A percentile compares a stretch with the other conserved stretches of the same genome.
phyloP scores from a whole-genome alignment of 2,113 vertebrate species.

The Apistogramma diplotaenia region DNA sequence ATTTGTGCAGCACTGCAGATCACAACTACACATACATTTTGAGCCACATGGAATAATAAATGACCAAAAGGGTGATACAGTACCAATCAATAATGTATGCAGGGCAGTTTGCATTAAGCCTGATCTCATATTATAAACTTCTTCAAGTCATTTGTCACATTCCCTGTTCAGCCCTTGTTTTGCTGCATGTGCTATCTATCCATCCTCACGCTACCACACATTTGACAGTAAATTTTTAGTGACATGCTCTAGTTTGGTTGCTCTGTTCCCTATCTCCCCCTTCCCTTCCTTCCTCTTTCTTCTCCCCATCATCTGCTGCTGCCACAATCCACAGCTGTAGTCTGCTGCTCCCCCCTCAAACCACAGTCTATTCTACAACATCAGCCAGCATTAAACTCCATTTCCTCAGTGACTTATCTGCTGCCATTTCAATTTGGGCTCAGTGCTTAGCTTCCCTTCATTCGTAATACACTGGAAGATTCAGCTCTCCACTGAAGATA shows the following conservation, averaged over 20 bases:
- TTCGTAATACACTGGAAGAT: slow-evolving; percentile 45
- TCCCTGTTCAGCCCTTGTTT: background rate
- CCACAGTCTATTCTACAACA: slow-evolving; percentile 44
- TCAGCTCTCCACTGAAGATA: slow-evolving; percentile 37
- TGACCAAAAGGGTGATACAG: slow-evolving; percentile 1
- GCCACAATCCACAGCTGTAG: slow-evolving; percentile 24
- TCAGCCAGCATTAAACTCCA: slow-evolving; percentile 62
- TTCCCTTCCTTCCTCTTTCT: background rate
- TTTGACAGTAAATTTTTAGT: slow-evolving; percentile 8
- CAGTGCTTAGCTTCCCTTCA: slow-evolving; percentile 46
- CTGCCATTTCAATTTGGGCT: slow-evolving; percentile 69
- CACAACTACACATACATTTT: background rate
- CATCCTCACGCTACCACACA: background rate
- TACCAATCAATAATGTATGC: background rate
- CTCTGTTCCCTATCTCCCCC: background rate
- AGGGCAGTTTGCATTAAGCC: background rate
- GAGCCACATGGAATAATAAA: slow-evolving; percentile 7
- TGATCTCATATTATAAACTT: background rate
- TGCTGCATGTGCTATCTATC: background rate
- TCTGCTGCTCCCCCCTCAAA: slow-evolving; percentile 26
- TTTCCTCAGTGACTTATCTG: slow-evolving; percentile 67
- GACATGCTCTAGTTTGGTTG: background rate
- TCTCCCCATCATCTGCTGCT: slow-evolving; percentile 18
- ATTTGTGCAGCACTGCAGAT: background rate
- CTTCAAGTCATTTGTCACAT: slow-evolving; percentile 17